phyloP scores from a whole-genome alignment of 2,113 vertebrate species.

The Dolichotis patagonum region DNA sequence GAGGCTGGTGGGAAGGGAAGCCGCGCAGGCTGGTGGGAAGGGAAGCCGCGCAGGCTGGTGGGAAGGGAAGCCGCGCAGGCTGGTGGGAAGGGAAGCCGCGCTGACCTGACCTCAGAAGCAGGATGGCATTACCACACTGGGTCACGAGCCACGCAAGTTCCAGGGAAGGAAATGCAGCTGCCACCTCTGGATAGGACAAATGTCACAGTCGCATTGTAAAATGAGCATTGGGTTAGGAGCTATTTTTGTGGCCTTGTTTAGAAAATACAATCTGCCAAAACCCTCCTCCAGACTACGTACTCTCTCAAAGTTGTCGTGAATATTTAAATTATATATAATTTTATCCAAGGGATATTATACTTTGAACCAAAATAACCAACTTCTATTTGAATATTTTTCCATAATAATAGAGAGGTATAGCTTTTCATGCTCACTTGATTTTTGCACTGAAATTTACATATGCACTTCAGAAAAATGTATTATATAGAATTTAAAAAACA shows the following conservation, averaged over 20 bases:
- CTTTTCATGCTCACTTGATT: not conserved
- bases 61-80: fast-evolving
- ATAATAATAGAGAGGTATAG: not conserved
- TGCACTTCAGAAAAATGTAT: not conserved
- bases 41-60: not conserved
- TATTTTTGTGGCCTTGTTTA: not conserved
- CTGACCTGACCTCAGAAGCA: not conserved
- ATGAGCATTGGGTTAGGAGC: not conserved
- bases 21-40: fast-evolving
- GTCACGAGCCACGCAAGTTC: too few relatives aligned
- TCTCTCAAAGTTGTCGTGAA: too few relatives aligned
- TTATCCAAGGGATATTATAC: not conserved
- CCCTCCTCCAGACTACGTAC: not conserved
- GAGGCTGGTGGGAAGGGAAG: not conserved
- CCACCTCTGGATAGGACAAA: not conserved
- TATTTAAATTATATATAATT: not conserved
- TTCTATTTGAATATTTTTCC: not conserved
- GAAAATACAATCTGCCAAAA: not conserved
- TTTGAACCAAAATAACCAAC: not conserved
- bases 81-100: not conserved
- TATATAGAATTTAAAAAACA: too few relatives aligned
- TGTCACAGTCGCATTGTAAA: not conserved
- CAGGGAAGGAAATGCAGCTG: not conserved
- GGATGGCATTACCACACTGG: not conserved
- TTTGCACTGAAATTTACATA: not conserved